Conservation (phyloP, 2,888 invertebrate species). For the Napeogenes sylphis region DNA sequence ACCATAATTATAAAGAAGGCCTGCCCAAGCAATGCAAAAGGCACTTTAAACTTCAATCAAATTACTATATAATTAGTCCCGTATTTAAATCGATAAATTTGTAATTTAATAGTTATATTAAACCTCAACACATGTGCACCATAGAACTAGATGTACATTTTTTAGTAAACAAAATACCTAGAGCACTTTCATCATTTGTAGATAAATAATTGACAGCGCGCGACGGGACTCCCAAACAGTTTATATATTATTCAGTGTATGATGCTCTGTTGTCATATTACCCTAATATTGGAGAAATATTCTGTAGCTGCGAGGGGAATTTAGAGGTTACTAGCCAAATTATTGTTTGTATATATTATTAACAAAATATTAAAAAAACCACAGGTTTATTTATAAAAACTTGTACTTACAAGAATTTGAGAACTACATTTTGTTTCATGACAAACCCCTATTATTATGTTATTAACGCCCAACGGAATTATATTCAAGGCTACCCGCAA, state of each 20-base stretch:
- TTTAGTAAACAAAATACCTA: constrained; percentile 41
- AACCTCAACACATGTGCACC: no score
- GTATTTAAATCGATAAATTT: no score
- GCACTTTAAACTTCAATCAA: no score
- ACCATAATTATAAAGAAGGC: no score
- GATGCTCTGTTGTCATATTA: constrained; percentile 75
- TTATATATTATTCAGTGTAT: constrained; percentile 72
- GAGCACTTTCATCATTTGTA: constrained; percentile 68
- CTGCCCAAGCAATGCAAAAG: no score
- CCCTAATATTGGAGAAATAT: constrained; percentile 71
- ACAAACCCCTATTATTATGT: no score
- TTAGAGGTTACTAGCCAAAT: constrained; percentile 15
- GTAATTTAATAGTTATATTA: no score
- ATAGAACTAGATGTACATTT: constrained; percentile 7
- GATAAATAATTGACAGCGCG: constrained; percentile 72
- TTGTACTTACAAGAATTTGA: no score
- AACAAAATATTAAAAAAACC: background rate
- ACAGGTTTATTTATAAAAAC: no score
- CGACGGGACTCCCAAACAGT: constrained; percentile 55
- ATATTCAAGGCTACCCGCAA: constrained; percentile 7
- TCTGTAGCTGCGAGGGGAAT: constrained; percentile 65
- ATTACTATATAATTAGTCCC: no score
- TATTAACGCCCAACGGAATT: no score
- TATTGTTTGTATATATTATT: background rate
- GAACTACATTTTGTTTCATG: no score